Base-by-base conservation (phyloP, 2,888 invertebrate genomes). In the Epistrophe grossulariae region DNA sequence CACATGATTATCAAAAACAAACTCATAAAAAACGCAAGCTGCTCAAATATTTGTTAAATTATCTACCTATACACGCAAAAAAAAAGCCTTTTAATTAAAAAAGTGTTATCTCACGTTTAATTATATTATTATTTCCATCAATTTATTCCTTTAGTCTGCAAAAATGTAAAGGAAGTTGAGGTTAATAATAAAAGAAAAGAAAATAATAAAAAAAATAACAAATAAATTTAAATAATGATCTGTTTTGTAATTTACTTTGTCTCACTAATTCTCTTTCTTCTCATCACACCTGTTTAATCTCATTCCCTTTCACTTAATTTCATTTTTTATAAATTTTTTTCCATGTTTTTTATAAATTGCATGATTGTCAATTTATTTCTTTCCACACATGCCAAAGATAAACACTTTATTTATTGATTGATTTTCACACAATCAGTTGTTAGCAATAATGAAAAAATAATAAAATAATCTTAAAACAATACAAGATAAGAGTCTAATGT, bases 401-500 rank as follows among this genome's bases (percentile, higher is more conserved):
- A 45, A 59, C 59, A 72, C 5, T 45, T 45, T 11, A 55, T 71
- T 55, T 71, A 71, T 57, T 57, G 55, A 60, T 57, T 72, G 45
- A 60, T 60, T 48, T 17, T 28, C 55, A 55, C 55, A 55, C 55
- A 72, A 71, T 59, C 59, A 72, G 35, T 72, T 59, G n/a, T 59
- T 31, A 45, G 40, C 72, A 60, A 24, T 24, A 45, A 45, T n/a
- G 43, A 50, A 5, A 38, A 35, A 52, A 52, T n/a, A 40, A 70
- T 38, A 40, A 15, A 31, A 55, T 31, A 55, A 66, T 45, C 45
- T 48, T 66, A 28, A n/a, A 31, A 66, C 64, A 40, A 70, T 50
- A 68, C 7, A 48, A 64, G 82, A 85, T 82, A 81, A 81, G 84
- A 57, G 64, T 17, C 31, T 31, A 31, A 7, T 64, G 45, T 55